These are phyloP conservation scores for Hydroisotoma schaefferi DNA, from an alignment of 2,888 invertebrate genomes.

Conservation along the genomic window DNA sequence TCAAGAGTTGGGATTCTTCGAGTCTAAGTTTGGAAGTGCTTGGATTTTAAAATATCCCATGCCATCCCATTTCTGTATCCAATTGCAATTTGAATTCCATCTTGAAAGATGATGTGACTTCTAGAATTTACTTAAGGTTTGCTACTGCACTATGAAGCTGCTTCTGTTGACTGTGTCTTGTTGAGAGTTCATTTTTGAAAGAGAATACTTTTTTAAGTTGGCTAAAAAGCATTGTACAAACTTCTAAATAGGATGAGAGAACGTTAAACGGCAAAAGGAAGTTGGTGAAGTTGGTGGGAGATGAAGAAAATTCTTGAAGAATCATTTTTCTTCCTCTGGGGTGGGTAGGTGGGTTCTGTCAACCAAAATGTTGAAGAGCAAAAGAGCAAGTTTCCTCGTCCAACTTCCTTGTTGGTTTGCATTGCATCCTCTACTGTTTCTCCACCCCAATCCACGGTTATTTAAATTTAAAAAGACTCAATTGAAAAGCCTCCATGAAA, in stretches of 20 bases:
- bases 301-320: slow-evolving; percentile 18
- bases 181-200: neutral
- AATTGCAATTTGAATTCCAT: slow-evolving; percentile 32
- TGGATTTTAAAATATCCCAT: slow-evolving; percentile 10
- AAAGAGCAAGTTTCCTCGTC: slow-evolving; percentile 9
- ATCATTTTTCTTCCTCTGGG: slow-evolving; percentile 33
- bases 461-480: slow-evolving; percentile 29
- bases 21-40: neutral
- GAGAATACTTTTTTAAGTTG: slow-evolving; percentile 6
- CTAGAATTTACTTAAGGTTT: too few relatives aligned
- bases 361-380: slow-evolving; percentile 10
- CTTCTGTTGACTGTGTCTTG: neutral
- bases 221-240: slow-evolving; percentile 16
- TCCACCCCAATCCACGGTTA: slow-evolving; percentile 20
- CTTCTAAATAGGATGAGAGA: slow-evolving; percentile 3
- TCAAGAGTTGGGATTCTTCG: neutral
- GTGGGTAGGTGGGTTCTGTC: slow-evolving; percentile 14
- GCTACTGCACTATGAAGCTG: too few relatives aligned
- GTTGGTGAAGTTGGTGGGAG: neutral
- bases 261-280: too few relatives aligned
- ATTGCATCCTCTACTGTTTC: neutral
- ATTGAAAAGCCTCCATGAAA: too few relatives aligned
- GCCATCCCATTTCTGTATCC: slow-evolving; percentile 32
- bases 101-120: slow-evolving; percentile 19
- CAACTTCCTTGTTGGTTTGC: slow-evolving; percentile 1